phyloP scores from a whole-genome alignment of 2,797 vertebrate genomes.

The Natrix natrix region DNA sequence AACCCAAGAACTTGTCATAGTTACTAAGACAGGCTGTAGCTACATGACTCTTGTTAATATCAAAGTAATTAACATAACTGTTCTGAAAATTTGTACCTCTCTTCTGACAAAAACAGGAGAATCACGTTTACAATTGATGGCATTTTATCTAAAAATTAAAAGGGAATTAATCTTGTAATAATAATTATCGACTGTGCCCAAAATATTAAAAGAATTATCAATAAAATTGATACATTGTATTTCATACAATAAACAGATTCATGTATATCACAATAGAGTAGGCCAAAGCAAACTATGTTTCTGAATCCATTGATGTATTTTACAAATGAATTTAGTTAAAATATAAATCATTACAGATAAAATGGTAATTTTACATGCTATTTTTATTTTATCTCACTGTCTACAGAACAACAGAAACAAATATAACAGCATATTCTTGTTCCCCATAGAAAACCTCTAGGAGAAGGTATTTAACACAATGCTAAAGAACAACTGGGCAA shows the following conservation, averaged over 20 bases:
- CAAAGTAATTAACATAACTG: background rate
- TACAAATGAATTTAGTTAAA: background rate
- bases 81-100: background rate
- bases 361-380: background rate
- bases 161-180: background rate
- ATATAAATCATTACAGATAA: background rate
- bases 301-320: background rate
- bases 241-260: conserved; percentile 48
- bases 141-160: conserved; percentile 36
- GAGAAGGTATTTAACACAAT: conserved; percentile 10
- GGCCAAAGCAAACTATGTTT: conserved; percentile 28
- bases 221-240: background rate
- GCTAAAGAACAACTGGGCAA: conserved; percentile 13
- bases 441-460: conserved; percentile 22
- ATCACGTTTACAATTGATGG: conserved; percentile 25
- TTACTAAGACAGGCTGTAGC: conserved; percentile 39
- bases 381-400: background rate
- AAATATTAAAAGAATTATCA: conserved; percentile 26
- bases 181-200: conserved; percentile 43
- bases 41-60: conserved; percentile 46
- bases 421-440: background rate
- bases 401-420: background rate
- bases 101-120: conserved; percentile 33
- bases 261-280: conserved; percentile 23
- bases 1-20: conserved; percentile 16